These are phyloP conservation scores for Acipenser ruthenus DNA, from an alignment of 2,797 vertebrate species.

Conservation along the genomic window DNA sequence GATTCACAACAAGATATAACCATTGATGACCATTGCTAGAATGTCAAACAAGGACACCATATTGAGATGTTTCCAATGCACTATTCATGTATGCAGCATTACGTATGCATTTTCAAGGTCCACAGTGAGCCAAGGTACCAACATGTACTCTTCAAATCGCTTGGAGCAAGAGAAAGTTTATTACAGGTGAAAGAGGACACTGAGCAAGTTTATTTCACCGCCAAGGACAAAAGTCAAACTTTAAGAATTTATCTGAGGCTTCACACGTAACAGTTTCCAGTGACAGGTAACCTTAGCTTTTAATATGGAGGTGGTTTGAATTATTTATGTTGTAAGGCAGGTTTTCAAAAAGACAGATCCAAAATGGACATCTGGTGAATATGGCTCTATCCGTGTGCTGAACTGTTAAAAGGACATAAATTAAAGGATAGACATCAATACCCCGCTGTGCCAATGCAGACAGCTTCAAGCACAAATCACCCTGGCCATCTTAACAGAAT, in stretches of 20 bases:
- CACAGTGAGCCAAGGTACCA: too few species aligned
- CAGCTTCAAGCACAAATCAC: background rate
- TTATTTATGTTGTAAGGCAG: slow-evolving; percentile 1
- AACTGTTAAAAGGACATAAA: background rate
- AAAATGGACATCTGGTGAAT: slow-evolving; percentile 4
- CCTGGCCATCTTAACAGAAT: background rate
- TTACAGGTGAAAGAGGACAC: too few species aligned
- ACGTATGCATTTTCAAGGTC: too few species aligned
- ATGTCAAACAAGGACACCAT: too few species aligned
- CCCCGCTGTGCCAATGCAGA: background rate
- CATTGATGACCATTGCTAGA: too few species aligned
- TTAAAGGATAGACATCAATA: background rate
- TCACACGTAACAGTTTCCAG: background rate
- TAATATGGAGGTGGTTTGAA: background rate
- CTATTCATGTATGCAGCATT: too few species aligned
- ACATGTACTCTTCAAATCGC: too few species aligned
- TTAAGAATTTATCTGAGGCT: background rate
- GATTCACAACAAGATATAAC: too few species aligned
- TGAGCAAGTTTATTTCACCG: too few species aligned
- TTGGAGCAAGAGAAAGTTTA: too few species aligned
- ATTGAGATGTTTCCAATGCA: too few species aligned
- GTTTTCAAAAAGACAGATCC: background rate
- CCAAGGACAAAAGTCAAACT: too few species aligned
- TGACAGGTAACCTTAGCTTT: slow-evolving; percentile 2
- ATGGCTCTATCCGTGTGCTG: background rate